Conservation (phyloP, 2,888 invertebrate species). For the Ophioninae sp. region DNA sequence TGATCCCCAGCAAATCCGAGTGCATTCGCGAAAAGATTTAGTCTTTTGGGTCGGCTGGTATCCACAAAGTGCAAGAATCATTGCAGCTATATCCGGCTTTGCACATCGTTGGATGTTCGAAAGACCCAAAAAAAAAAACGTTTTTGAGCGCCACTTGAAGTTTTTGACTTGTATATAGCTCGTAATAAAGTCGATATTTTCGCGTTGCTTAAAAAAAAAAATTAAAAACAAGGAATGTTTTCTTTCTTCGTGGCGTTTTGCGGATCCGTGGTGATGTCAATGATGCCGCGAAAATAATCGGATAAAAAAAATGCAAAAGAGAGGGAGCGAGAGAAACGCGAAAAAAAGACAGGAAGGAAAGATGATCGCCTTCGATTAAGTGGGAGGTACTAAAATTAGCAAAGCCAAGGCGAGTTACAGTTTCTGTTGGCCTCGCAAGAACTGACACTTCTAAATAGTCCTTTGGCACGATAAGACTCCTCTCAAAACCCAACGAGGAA, state of each 20-base stretch:
- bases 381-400: slow-evolving; percentile 78
- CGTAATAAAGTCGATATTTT: slow-evolving; percentile 30
- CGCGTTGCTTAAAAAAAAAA: slow-evolving; percentile 6
- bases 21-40: slow-evolving; percentile 16
- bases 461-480: slow-evolving; percentile 69
- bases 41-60: background rate
- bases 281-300: background rate
- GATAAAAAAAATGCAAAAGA: background rate
- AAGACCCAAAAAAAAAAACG: background rate
- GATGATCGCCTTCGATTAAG: slow-evolving; percentile 54
- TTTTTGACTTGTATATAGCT: slow-evolving; percentile 6
- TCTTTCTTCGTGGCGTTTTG: too few relatives aligned
- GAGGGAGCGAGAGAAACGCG: background rate
- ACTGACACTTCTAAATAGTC: slow-evolving; percentile 73
- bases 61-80: slow-evolving; percentile 7
- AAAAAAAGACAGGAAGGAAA: slow-evolving; percentile 4
- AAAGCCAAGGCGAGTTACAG: slow-evolving; percentile 64
- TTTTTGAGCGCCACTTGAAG: background rate
- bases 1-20: background rate
- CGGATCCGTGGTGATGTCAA: slow-evolving; percentile 24
- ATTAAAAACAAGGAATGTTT: background rate
- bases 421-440: slow-evolving; percentile 64
- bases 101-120: background rate
- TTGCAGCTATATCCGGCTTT: slow-evolving; percentile 15
- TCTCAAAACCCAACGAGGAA: background rate